These are phyloP conservation scores for Hemistola chrysoprasaria DNA, from an alignment of 2,888 invertebrate species.

Conservation along the genomic window DNA sequence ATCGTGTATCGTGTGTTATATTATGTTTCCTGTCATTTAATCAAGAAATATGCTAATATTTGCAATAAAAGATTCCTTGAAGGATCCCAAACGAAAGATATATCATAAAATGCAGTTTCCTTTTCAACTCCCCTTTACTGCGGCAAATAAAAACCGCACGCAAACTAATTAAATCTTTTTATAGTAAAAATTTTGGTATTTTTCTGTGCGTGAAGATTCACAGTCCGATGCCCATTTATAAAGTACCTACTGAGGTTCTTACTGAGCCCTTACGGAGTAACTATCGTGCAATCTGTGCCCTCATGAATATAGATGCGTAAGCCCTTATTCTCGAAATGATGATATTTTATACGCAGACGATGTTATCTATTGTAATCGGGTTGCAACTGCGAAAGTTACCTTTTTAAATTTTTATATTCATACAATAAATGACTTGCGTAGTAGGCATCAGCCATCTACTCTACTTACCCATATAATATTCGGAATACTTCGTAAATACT, in stretches of 20 bases:
- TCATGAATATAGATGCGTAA: constrained; percentile 39
- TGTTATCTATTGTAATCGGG: constrained; percentile 10
- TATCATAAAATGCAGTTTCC: neutral
- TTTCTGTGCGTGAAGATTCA: constrained; percentile 47
- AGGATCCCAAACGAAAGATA: neutral
- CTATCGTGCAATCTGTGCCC: constrained; percentile 23
- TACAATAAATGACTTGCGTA: no score
- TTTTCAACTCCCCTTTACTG: constrained; percentile 5
- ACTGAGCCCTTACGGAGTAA: constrained; percentile 6
- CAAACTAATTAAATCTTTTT: constrained; percentile 42
- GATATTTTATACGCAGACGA: constrained; percentile 14
- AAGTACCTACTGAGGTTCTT: no score
- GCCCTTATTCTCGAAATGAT: constrained; percentile 23
- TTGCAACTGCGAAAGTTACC: constrained; percentile 7
- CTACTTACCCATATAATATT: no score
- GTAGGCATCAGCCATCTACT: no score
- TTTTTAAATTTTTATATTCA: no score
- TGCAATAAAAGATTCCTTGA: no score
- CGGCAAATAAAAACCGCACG: constrained; percentile 23
- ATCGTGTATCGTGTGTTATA: no score
- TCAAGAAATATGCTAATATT: no score
- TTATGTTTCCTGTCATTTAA: no score
- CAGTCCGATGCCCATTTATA: constrained; percentile 19
- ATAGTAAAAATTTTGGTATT: constrained; percentile 18
- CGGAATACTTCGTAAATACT: no score